Evolutionary conservation across 2,888 invertebrate genomes (phyloP).

Genomic region (Cylindroiulus punctatus): DNA sequence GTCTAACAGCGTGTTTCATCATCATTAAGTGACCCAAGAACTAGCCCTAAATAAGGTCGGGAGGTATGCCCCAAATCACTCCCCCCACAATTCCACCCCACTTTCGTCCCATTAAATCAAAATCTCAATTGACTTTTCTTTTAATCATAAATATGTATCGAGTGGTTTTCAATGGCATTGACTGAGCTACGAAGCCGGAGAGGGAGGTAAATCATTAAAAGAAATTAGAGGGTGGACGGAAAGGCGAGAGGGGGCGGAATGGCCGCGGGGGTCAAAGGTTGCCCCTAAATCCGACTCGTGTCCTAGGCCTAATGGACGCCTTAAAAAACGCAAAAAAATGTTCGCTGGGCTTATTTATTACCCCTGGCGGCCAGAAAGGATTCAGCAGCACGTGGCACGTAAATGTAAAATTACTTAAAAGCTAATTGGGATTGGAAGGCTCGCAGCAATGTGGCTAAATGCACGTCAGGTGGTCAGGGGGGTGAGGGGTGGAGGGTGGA

Average conservation of each 20-base stretch:
- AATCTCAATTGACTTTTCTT: constrained; percentile 25
- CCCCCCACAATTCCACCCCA: constrained; percentile 3
- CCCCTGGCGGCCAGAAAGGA: constrained; percentile 14
- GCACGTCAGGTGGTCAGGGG: constrained; percentile 4
- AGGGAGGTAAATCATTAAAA: constrained; percentile 40
- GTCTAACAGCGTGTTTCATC: constrained; percentile 31
- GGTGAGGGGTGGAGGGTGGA: not conserved
- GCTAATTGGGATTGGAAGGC: constrained; percentile 37
- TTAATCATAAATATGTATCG: constrained; percentile 40
- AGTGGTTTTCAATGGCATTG: constrained; percentile 21
- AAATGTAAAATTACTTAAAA: constrained; percentile 42
- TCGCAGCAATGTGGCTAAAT: constrained; percentile 17
- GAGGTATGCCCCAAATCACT: not conserved
- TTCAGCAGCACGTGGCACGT: constrained; percentile 33
- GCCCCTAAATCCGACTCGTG: constrained; percentile 7
- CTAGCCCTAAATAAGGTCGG: not conserved
- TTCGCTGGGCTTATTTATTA: not conserved
- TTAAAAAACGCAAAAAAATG: not conserved
- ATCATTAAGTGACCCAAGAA: constrained; percentile 39
- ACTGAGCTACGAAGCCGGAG: constrained; percentile 27
- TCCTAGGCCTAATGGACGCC: constrained; percentile 22
- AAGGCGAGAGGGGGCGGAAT: constrained; percentile 34
- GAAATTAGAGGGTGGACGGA: constrained; percentile 38
- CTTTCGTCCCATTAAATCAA: not conserved
- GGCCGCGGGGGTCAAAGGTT: constrained; percentile 37